Conservation (phyloP, 2,797 vertebrate species). For the Darevskia nairensis region DNA sequence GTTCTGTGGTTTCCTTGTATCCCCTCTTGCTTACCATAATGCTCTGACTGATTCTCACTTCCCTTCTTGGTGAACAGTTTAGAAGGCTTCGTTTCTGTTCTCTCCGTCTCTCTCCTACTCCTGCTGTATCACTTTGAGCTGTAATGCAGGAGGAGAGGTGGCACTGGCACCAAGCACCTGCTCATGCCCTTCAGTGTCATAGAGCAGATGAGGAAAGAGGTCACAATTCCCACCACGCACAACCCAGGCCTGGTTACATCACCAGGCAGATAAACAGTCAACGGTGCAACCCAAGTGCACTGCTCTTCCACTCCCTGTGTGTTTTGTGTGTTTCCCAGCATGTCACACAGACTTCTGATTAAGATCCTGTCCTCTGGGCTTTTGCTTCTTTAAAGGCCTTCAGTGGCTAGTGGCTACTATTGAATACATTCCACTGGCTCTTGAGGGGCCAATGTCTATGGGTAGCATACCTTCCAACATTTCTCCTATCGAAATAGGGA, state of each 20-base stretch:
- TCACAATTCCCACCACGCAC: constrained; percentile 54
- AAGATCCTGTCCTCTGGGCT: no score
- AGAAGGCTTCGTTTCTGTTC: constrained; percentile 51
- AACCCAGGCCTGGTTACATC: constrained; percentile 14
- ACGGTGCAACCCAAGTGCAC: not conserved
- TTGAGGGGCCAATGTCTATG: no score
- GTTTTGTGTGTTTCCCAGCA: no score
- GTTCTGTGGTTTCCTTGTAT: rapidly evolving
- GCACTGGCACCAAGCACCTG: constrained; percentile 56
- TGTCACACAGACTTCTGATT: no score
- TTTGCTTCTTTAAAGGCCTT: no score
- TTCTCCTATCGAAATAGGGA: no score
- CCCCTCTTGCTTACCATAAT: constrained; percentile 65
- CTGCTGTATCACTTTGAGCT: constrained; percentile 48
- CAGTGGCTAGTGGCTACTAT: no score
- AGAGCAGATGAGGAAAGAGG: constrained; percentile 2
- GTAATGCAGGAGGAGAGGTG: constrained; percentile 39
- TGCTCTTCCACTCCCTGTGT: rapidly evolving
- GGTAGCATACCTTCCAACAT: no score
- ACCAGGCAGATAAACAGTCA: not conserved
- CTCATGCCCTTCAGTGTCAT: constrained; percentile 68
- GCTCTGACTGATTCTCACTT: constrained; percentile 25
- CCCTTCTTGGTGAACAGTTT: constrained; percentile 17
- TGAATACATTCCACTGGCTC: no score
- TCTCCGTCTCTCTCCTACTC: constrained; percentile 43